Conservation (phyloP, 2,113 vertebrate species). For the Sinosuthora webbiana region DNA sequence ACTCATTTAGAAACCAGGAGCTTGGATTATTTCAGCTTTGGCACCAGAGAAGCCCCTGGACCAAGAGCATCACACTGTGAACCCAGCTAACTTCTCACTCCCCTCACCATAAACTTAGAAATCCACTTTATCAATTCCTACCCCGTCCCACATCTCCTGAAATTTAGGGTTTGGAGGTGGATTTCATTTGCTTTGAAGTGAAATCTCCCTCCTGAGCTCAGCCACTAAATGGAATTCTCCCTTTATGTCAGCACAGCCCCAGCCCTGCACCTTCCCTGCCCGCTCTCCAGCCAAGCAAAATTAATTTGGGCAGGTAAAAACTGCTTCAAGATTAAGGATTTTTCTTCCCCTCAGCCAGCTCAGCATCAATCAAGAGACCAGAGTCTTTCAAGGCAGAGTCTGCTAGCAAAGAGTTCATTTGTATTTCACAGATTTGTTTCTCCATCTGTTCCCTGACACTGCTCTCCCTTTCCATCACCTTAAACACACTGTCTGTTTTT, state of each 20-base stretch:
- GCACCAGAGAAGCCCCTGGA: background rate
- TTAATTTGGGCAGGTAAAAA: background rate
- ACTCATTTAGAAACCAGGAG: background rate
- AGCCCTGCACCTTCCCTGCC: background rate
- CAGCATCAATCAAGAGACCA: background rate
- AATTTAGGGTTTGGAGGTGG: background rate
- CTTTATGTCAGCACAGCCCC: background rate
- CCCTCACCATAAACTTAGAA: background rate
- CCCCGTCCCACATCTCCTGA: background rate
- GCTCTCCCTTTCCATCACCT: background rate
- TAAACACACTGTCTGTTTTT: background rate
- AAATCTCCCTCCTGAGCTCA: background rate
- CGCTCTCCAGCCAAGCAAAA: background rate
- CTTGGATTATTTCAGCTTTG: background rate
- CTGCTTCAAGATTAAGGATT: background rate
- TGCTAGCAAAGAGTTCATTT: background rate
- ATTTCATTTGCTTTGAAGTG: slow-evolving; percentile 11
- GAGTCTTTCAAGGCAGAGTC: background rate
- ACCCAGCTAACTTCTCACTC: background rate
- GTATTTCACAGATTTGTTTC: slow-evolving; percentile 1
- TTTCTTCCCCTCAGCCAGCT: background rate
- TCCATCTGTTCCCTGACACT: background rate
- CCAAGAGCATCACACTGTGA: background rate
- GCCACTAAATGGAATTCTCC: background rate
- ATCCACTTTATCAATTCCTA: background rate